Evolutionary conservation across 2,797 vertebrate species (phyloP), one percentile per base, ranked within the genome.

Genomic region (Pipistrellus pygmaeus): DNA sequence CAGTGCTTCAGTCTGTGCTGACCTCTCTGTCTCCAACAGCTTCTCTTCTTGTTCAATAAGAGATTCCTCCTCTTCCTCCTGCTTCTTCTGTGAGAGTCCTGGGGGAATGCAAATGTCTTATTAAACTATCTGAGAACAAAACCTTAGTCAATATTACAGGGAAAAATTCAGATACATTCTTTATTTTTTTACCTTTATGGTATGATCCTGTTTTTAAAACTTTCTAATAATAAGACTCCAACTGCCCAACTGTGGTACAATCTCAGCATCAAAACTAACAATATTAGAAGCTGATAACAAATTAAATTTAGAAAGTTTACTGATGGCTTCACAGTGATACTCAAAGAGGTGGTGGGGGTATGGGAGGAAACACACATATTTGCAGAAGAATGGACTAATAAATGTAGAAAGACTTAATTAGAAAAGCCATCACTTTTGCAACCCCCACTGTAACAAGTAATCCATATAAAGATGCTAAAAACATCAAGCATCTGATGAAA

Each of bases 1-100:
- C 38, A 66, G 64, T 80, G 91, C 71, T 78, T 78, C 77, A 23
- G 46, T 96, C 84, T 94, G 25, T 51, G 48, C 97, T 97, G 90
- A 99, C 99, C 99, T 99, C 98, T 99, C 98, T 92, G 97, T 98
- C 78, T 99, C 99, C 90, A 97, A 96, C 38, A 98, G 97, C 87
- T 97, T 96, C 89, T 99, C 98, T 88, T 98, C 98, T 78, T 98
- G 98, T 93, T 98, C 97, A 20, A 95, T 94, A 14, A 84, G 80
- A 82, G 82, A 5, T 14, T 88, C 88, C 21, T 97, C 98, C 27
- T 20, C 96, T 82, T 93, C 96, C 86, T 97, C 98, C 84, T 97
- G 98, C 94, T 98, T 96, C 96, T 97, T 98, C 98, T 95, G 85
- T 92, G 96, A 89, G 93, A 96, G 92, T 97, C 91, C 97, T 98